Conservation (phyloP, 2,113 vertebrate species). For the Albula goreensis region DNA sequence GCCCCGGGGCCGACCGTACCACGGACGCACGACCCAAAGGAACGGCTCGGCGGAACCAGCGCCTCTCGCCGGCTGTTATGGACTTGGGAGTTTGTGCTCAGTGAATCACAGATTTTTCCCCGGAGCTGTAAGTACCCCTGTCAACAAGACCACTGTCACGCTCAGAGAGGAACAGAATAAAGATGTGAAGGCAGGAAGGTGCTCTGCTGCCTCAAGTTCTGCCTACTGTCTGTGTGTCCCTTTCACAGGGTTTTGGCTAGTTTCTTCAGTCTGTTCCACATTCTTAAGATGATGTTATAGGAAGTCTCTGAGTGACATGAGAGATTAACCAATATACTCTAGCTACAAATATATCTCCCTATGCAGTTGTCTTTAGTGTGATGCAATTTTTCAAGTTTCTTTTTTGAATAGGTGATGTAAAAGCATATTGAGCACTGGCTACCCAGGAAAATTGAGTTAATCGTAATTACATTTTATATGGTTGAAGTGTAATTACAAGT, state of each 20-base stretch:
- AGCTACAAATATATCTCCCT: neutral
- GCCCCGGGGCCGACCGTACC: neutral
- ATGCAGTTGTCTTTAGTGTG: neutral
- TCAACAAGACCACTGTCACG: neutral
- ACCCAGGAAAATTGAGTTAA: neutral
- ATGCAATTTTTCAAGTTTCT: neutral
- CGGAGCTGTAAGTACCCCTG: slow-evolving; percentile 45
- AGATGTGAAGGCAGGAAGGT: neutral
- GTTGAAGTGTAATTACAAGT: neutral
- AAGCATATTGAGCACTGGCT: neutral
- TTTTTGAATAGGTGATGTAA: neutral
- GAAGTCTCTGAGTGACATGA: neutral
- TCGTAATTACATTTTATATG: neutral
- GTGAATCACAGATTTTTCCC: slow-evolving; percentile 53
- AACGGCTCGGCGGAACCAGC: neutral
- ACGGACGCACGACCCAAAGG: neutral
- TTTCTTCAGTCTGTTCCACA: neutral
- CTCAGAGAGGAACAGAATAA: slow-evolving; percentile 12
- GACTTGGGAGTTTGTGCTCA: slow-evolving; percentile 54
- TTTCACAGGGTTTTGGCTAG: neutral
- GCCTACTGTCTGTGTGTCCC: neutral
- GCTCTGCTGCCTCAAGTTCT: neutral
- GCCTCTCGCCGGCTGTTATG: slow-evolving; percentile 58
- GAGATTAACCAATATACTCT: neutral
- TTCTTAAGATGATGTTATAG: neutral